These are phyloP conservation scores for Corythaeola cristata DNA, from an alignment of 2,113 vertebrate species.

Conservation along the genomic window DNA sequence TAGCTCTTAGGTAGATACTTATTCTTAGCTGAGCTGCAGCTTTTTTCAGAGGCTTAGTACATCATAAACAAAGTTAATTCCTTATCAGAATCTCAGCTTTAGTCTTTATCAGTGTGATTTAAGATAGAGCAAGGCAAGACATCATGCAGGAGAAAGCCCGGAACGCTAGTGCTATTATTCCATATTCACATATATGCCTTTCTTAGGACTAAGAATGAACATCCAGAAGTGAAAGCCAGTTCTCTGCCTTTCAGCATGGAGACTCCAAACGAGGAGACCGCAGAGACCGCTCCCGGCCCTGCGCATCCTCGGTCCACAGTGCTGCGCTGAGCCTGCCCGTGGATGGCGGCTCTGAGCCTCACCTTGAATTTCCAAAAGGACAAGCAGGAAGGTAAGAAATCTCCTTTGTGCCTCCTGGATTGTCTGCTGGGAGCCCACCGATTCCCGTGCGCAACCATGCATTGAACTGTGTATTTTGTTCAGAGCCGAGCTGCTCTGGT, in stretches of 20 bases:
- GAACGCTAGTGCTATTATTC: accelerated
- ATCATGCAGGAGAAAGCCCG: not conserved
- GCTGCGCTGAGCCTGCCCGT: not conserved
- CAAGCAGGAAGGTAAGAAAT: not conserved
- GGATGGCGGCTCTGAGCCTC: not conserved
- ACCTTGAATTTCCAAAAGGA: not conserved
- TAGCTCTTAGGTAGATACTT: not conserved
- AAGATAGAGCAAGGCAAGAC: not conserved
- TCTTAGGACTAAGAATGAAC: not conserved
- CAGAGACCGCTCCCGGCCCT: not conserved
- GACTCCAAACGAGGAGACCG: not conserved
- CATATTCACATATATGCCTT: accelerated
- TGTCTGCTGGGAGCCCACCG: not conserved
- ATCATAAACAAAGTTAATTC: constrained; percentile 23
- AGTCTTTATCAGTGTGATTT: not conserved
- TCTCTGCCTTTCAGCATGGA: not conserved
- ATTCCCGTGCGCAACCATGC: accelerated
- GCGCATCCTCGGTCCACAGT: accelerated
- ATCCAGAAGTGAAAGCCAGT: not conserved
- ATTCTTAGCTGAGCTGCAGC: constrained; percentile 5
- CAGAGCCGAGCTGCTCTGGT: not conserved
- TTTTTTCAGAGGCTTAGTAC: not conserved
- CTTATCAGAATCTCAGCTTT: not conserved
- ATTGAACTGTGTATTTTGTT: accelerated
- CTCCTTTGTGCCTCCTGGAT: not conserved